These are phyloP conservation scores for Leptinotarsa defecta DNA, from an alignment of 1,140 invertebrate genomes.

Conservation along the genomic window DNA sequence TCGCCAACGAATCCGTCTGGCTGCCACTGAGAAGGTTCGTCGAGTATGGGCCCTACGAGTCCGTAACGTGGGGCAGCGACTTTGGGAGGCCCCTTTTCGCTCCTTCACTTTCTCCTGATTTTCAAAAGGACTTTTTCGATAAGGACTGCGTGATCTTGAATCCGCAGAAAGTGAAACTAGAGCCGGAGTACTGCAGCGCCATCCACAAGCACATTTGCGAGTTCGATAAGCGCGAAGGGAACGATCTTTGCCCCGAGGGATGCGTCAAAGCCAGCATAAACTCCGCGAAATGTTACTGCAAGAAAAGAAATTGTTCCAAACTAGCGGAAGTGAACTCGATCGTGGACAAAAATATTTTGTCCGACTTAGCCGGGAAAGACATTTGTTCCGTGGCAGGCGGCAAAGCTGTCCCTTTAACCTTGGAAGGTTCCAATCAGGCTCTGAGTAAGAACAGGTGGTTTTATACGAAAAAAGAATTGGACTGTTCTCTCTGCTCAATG, in stretches of 20 bases:
- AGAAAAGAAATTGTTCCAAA: conserved; percentile 20
- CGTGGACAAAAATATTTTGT: conserved; percentile 25
- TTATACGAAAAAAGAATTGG: conserved; percentile 9
- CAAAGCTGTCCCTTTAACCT: not conserved
- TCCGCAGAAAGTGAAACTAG: not conserved
- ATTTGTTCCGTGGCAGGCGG: conserved; percentile 22
- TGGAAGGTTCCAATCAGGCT: conserved; percentile 8
- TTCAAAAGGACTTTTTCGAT: not conserved
- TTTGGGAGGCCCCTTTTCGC: conserved; percentile 18
- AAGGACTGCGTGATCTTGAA: conserved; percentile 27
- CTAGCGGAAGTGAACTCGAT: conserved; percentile 22
- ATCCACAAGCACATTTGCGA: conserved; percentile 3
- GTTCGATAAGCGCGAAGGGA: conserved; percentile 7
- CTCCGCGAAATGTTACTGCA: conserved; percentile 37
- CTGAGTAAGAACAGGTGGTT: not conserved
- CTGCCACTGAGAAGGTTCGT: conserved; percentile 23
- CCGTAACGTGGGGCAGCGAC: conserved; percentile 6
- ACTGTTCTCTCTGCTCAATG: not conserved
- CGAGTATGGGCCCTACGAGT: conserved; percentile 30
- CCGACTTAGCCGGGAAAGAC: conserved; percentile 24
- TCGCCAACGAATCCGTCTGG: conserved; percentile 23
- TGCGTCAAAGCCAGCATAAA: conserved; percentile 30
- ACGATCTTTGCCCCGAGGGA: conserved; percentile 31
- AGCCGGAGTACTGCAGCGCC: conserved; percentile 19
- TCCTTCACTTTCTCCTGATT: not conserved